Percentiles rank a stretch among this genome's conserved stretches.
These are phyloP conservation scores for Ostrea denselamellosa DNA, from an alignment of 1,140 invertebrate species.

Conservation along the genomic window DNA sequence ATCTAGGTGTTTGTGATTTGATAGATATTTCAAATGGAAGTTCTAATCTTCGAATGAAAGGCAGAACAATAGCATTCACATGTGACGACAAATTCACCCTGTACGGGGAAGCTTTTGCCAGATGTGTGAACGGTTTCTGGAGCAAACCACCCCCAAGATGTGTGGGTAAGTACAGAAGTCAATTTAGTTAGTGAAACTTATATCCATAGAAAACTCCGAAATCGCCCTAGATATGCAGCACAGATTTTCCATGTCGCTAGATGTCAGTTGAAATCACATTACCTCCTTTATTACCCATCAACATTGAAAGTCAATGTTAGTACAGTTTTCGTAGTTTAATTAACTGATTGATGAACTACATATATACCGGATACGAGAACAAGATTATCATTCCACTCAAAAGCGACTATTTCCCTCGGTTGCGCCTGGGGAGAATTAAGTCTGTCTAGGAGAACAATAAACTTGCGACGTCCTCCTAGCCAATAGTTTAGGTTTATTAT, in stretches of 20 bases:
- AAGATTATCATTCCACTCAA: too few species aligned
- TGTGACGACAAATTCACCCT: background rate
- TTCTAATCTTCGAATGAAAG: background rate
- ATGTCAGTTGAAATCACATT: too few species aligned
- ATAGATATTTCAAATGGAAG: conserved; percentile 3
- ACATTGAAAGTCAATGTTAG: too few species aligned
- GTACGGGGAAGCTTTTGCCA: background rate
- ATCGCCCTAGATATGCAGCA: background rate
- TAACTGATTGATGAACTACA: too few species aligned
- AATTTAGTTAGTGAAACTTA: background rate
- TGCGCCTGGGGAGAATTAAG: too few species aligned
- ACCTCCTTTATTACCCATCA: too few species aligned
- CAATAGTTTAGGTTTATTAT: too few species aligned
- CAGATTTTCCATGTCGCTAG: too few species aligned
- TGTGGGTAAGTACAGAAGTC: background rate
- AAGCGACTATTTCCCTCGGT: too few species aligned
- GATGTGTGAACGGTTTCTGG: background rate
- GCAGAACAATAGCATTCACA: background rate
- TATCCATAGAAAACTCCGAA: background rate
- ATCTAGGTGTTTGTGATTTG: background rate
- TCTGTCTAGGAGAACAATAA: background rate
- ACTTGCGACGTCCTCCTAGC: too few species aligned
- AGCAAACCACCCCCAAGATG: background rate
- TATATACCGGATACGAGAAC: too few species aligned
- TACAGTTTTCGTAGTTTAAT: too few species aligned